These are phyloP conservation scores for Apamea sordens DNA, from an alignment of 2,888 invertebrate species.

Conservation along the genomic window DNA sequence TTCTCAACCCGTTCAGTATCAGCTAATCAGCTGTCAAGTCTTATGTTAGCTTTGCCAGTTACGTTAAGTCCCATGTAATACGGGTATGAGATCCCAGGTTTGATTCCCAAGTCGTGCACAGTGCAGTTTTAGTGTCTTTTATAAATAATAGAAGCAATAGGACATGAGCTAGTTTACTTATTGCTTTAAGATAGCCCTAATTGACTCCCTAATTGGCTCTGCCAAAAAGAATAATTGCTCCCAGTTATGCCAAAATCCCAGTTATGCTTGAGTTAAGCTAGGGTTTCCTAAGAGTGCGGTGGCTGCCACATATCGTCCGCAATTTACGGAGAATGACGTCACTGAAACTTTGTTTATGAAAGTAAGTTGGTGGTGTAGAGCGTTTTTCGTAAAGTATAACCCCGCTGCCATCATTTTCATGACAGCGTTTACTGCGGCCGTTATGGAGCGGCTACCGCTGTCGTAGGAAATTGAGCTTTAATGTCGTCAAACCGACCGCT, in stretches of 20 bases:
- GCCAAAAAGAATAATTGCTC: background rate
- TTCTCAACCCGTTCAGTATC: background rate
- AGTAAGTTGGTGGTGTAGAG: too few species aligned
- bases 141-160: background rate
- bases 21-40: background rate
- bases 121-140: constrained; percentile 22
- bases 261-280: background rate
- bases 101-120: constrained; percentile 3
- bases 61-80: background rate
- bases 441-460: too few species aligned
- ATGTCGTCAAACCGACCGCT: too few species aligned
- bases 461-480: too few species aligned
- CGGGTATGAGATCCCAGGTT: constrained; percentile 24
- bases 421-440: too few species aligned
- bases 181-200: constrained; percentile 7
- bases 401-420: background rate
- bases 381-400: background rate
- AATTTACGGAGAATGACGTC: too few species aligned
- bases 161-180: background rate
- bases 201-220: background rate
- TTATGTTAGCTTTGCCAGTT: background rate
- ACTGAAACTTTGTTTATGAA: too few species aligned
- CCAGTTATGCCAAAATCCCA: background rate
- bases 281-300: background rate
- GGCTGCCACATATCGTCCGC: too few species aligned